A percentile compares a stretch with the other conserved stretches of the same genome.
Conservation (phyloP, 2,113 vertebrate genomes). For the Dromiciops gliroides region DNA sequence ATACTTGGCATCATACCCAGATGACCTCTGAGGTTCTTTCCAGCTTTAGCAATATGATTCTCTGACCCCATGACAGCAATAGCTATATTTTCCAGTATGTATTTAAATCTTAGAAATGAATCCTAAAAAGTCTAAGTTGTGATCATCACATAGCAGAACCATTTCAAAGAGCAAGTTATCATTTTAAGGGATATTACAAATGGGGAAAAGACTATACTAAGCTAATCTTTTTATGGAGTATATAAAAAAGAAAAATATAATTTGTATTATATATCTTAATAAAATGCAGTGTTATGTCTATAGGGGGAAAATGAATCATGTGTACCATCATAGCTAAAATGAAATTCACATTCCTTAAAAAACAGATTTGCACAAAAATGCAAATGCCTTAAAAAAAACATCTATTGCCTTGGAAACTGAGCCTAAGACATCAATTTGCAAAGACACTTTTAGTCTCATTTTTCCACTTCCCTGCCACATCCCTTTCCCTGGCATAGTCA, state of each 20-base stretch:
- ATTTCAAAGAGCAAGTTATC: background rate
- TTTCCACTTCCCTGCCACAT: background rate
- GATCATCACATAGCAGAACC: background rate
- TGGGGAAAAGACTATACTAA: background rate
- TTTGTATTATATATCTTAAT: background rate
- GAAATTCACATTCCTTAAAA: background rate
- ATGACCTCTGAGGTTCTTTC: background rate
- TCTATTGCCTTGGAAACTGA: background rate
- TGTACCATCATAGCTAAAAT: background rate
- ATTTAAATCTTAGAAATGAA: background rate
- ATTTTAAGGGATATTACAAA: background rate
- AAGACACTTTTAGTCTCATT: background rate
- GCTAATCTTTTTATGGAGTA: background rate
- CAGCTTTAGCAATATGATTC: background rate
- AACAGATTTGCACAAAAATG: background rate
- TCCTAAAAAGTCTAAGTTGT: background rate
- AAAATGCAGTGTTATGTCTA: background rate
- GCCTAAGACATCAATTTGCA: background rate
- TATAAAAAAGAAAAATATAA: background rate
- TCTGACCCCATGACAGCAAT: background rate
- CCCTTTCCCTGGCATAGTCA: background rate
- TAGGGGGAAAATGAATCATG: background rate
- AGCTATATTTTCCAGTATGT: background rate
- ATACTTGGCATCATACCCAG: background rate
- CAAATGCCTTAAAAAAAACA: background rate